phyloP scores from a whole-genome alignment of 2,113 vertebrate species.

The Malurus alboscapulatus region DNA sequence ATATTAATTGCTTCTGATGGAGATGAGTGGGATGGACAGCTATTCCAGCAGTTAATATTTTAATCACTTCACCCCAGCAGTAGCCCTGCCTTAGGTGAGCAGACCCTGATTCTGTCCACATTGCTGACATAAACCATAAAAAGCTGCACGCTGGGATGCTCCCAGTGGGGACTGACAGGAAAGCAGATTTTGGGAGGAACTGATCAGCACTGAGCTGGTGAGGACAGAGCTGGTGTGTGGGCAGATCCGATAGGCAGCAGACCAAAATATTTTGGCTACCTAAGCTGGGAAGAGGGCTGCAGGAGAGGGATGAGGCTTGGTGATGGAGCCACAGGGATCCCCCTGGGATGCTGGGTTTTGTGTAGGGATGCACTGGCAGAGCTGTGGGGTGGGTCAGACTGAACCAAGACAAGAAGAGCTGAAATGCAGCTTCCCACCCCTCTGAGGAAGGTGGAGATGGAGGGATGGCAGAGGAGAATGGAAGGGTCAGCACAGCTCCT shows the following conservation, averaged over 20 bases:
- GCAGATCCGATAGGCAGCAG: background rate
- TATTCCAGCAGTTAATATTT: conserved; percentile 37
- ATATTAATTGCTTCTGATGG: conserved; percentile 71
- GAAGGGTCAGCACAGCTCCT: background rate
- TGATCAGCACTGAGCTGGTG: rapidly evolving
- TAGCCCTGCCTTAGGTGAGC: background rate
- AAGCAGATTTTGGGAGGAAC: background rate
- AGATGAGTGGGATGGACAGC: conserved; percentile 54
- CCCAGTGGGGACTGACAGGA: background rate
- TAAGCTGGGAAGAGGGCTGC: background rate
- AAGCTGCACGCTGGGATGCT: background rate
- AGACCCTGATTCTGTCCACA: background rate
- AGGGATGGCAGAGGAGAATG: background rate
- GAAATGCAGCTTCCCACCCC: background rate
- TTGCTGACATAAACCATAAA: background rate
- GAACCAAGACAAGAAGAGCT: background rate
- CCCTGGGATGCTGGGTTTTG: background rate
- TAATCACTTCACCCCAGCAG: conserved; percentile 50
- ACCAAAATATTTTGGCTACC: background rate
- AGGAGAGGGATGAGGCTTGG: background rate
- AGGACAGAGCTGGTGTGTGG: background rate
- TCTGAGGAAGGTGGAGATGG: background rate
- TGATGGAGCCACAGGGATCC: background rate
- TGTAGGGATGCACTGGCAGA: background rate
- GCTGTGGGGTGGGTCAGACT: background rate